A percentile compares a stretch with the other conserved stretches of the same genome.
phyloP scores from a whole-genome alignment of 2,797 vertebrate genomes.

The Avahi laniger region DNA sequence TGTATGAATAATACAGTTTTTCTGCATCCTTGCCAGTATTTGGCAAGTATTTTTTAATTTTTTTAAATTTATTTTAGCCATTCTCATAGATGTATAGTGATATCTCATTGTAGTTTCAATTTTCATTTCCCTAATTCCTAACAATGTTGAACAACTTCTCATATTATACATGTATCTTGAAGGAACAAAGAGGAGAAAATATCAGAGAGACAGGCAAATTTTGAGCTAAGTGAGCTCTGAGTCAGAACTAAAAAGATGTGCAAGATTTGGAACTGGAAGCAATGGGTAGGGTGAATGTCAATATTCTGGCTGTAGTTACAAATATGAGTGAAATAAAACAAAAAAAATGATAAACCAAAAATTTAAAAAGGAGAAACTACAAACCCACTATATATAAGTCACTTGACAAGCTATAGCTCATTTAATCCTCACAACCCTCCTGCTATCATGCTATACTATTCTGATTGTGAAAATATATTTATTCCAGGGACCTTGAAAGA shows the following conservation, averaged over 20 bases:
- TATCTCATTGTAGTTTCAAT: not conserved
- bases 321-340: not conserved
- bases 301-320: not conserved
- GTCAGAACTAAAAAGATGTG: not conserved
- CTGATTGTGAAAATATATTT: not conserved
- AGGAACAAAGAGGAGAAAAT: not conserved
- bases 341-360: not conserved
- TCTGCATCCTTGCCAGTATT: slow-evolving; percentile 13
- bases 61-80: not conserved
- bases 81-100: not conserved
- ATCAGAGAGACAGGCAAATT: not conserved
- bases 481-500: not conserved
- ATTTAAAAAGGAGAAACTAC: not conserved
- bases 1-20: not conserved
- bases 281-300: not conserved
- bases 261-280: slow-evolving; percentile 3
- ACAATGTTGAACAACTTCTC: not conserved
- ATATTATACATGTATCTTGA: not conserved
- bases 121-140: not conserved
- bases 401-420: not conserved
- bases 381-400: not conserved
- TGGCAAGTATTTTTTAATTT: not conserved
- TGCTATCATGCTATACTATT: not conserved
- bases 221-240: not conserved
- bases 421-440: not conserved